phyloP scores from a whole-genome alignment of 2,888 invertebrate species.

The Chloromyia formosa region DNA sequence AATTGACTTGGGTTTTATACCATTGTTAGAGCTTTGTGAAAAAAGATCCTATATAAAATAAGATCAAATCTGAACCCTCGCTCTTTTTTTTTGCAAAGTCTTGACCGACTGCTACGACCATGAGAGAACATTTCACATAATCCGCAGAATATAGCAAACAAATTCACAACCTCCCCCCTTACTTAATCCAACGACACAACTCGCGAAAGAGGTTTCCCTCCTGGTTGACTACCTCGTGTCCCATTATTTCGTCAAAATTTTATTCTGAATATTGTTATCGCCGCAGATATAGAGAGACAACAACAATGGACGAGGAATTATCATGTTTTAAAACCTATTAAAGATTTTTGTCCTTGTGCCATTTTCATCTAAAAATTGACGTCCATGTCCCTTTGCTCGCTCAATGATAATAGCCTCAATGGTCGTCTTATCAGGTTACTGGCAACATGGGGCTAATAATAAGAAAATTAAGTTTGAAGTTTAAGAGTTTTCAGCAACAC shows the following conservation, averaged over 20 bases:
- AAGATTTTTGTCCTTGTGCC: slow-evolving; percentile 42
- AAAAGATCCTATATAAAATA: no score
- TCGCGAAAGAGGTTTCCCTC: slow-evolving; percentile 20
- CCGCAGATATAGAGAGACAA: slow-evolving; percentile 20
- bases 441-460: slow-evolving; percentile 49
- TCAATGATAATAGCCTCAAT: slow-evolving; percentile 42
- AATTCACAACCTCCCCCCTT: background rate
- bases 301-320: slow-evolving; percentile 46
- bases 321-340: slow-evolving; percentile 46
- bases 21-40: no score
- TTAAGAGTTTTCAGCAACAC: slow-evolving; percentile 18
- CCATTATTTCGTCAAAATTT: slow-evolving; percentile 33
- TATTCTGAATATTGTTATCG: slow-evolving; percentile 31
- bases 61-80: no score
- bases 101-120: no score
- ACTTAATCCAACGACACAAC: background rate
- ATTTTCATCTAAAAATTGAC: slow-evolving; percentile 39
- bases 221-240: slow-evolving; percentile 12
- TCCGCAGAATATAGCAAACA: no score
- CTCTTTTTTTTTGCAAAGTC: no score
- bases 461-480: slow-evolving; percentile 43
- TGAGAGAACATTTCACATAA: no score
- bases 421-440: slow-evolving; percentile 48
- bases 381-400: slow-evolving; percentile 24
- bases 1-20: no score